phyloP scores from a whole-genome alignment of 2,113 vertebrate genomes.

The Sapajus apella region DNA sequence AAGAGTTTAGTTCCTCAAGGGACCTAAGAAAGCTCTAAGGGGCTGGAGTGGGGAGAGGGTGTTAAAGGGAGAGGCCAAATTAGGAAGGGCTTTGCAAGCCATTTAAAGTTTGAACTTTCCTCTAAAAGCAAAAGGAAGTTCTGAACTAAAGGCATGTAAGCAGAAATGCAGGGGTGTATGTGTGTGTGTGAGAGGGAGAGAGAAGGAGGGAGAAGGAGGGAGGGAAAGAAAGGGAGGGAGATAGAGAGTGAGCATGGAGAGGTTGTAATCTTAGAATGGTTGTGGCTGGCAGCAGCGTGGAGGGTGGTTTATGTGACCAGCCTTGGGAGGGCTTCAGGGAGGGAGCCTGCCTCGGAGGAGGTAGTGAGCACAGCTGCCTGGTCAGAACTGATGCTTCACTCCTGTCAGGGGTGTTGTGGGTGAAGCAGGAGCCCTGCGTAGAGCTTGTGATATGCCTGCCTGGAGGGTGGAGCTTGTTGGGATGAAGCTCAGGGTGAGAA shows the following conservation, averaged over 20 bases:
- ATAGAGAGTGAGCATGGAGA: neutral
- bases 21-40: too few species aligned
- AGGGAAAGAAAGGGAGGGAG: neutral
- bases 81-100: neutral
- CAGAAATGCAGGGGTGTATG: neutral
- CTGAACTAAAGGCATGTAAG: neutral
- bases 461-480: neutral
- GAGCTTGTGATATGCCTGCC: fast-evolving
- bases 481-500: neutral
- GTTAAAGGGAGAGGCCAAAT: neutral
- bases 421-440: neutral
- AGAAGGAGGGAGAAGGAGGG: too few species aligned
- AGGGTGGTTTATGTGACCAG: neutral
- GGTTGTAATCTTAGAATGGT: neutral
- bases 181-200: neutral
- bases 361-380: neutral
- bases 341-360: neutral
- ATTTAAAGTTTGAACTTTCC: neutral
- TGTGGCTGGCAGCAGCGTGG: neutral
- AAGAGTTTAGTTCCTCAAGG: neutral
- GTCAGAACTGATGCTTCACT: neutral
- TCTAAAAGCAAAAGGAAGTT: neutral
- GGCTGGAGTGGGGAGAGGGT: neutral
- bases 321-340: fast-evolving
- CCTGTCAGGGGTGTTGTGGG: too few species aligned